Evolutionary conservation across 2,888 invertebrate genomes (phyloP).

Genomic region (Mantis religiosa): DNA sequence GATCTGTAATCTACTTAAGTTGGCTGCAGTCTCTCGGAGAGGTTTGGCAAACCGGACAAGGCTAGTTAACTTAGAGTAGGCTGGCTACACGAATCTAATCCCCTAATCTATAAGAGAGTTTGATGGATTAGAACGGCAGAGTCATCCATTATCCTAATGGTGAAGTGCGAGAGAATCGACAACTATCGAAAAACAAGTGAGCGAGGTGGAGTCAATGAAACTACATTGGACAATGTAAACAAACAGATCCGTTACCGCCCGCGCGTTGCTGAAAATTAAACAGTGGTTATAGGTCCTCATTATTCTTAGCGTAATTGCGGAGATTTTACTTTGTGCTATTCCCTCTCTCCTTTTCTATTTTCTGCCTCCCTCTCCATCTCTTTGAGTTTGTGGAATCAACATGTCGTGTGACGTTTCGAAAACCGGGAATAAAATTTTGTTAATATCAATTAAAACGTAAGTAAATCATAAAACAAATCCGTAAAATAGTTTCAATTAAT

Average conservation of each 20-base stretch:
- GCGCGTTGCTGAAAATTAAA: neutral
- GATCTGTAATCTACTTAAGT: conserved; percentile 5
- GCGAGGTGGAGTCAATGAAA: neutral
- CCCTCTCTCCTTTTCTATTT: too few relatives aligned
- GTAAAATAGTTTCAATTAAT: too few relatives aligned
- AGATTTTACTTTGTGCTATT: too few relatives aligned
- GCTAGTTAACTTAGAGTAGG: neutral
- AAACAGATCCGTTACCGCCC: neutral
- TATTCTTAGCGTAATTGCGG: too few relatives aligned
- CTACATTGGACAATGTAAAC: neutral
- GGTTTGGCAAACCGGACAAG: neutral
- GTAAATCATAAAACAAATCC: too few relatives aligned
- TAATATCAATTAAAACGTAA: too few relatives aligned
- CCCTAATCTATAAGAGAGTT: neutral
- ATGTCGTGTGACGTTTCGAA: too few relatives aligned
- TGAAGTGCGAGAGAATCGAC: neutral
- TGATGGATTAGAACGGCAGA: neutral
- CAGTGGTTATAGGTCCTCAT: too few relatives aligned
- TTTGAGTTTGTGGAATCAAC: too few relatives aligned
- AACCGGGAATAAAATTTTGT: too few relatives aligned
- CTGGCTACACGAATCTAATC: neutral
- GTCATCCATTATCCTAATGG: conserved; percentile 7
- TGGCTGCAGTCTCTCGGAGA: neutral
- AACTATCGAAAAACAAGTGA: neutral
- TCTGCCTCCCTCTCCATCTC: too few relatives aligned